Conservation (phyloP, 2,888 invertebrate species). For the Morpho achilles region DNA sequence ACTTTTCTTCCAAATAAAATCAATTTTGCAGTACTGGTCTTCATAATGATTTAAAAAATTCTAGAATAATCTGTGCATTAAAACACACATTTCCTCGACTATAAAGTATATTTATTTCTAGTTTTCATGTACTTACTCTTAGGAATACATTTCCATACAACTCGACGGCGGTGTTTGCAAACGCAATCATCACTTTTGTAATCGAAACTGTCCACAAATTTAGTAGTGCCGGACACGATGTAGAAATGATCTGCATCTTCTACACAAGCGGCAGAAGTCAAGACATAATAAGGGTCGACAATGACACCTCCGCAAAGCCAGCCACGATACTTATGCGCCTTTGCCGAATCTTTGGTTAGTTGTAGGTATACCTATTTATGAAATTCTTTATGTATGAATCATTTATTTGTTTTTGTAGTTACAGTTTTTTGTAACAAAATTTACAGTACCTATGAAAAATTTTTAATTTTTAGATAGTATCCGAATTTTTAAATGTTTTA, state of each 20-base stretch:
- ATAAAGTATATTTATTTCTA: too few species aligned
- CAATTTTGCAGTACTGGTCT: too few species aligned
- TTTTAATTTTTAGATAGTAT: too few species aligned
- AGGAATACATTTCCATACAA: slow-evolving; percentile 72
- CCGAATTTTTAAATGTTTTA: too few species aligned
- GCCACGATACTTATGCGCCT: slow-evolving; percentile 66
- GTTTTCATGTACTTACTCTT: slow-evolving; percentile 52
- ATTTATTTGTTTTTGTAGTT: too few species aligned
- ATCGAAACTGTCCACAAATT: slow-evolving; percentile 63
- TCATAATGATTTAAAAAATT: too few species aligned
- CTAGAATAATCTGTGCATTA: too few species aligned
- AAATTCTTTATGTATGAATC: too few species aligned
- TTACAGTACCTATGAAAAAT: too few species aligned
- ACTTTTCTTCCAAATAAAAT: too few species aligned
- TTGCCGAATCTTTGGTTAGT: slow-evolving; percentile 67
- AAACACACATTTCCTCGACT: too few species aligned
- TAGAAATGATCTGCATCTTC: slow-evolving; percentile 71
- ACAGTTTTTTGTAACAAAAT: too few species aligned
- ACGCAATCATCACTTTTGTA: slow-evolving; percentile 60
- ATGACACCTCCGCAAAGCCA: slow-evolving; percentile 72
- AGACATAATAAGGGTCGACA: slow-evolving; percentile 54
- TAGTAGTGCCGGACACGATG: slow-evolving; percentile 64
- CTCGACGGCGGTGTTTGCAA: slow-evolving; percentile 59
- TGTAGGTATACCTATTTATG: slow-evolving; percentile 58
- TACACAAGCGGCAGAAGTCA: slow-evolving; percentile 70